Conservation (phyloP, 2,113 vertebrate genomes). For the Amblyornis subalaris region DNA sequence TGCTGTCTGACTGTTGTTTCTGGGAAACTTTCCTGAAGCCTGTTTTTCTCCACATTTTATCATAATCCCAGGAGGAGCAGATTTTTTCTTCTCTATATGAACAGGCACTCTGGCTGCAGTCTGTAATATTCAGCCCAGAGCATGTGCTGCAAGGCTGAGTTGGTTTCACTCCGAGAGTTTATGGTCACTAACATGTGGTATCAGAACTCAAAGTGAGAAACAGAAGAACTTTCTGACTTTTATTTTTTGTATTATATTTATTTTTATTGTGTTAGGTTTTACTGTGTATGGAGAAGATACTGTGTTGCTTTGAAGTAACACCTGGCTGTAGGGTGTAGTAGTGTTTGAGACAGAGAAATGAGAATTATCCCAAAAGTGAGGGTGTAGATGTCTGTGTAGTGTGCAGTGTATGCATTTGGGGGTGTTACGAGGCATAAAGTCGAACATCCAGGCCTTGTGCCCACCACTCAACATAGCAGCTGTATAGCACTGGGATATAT, state of each 20-base stretch:
- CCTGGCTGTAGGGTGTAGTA: not conserved
- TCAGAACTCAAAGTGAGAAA: not conserved
- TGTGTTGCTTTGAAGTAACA: not conserved
- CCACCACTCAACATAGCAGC: not conserved
- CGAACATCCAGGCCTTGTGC: not conserved
- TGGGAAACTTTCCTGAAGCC: conserved; percentile 39
- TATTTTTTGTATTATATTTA: not conserved
- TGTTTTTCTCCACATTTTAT: not conserved
- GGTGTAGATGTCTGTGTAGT: not conserved
- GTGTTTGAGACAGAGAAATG: not conserved
- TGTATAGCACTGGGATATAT: not conserved
- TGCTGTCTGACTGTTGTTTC: conserved; percentile 22
- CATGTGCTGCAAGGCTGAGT: not conserved
- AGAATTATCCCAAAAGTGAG: not conserved
- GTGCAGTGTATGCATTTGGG: not conserved
- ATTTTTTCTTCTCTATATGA: not conserved
- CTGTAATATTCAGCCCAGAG: not conserved
- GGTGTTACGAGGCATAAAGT: not conserved
- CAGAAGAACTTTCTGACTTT: not conserved
- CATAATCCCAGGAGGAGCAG: not conserved
- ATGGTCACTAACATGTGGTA: not conserved
- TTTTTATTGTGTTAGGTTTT: not conserved
- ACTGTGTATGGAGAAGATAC: not conserved
- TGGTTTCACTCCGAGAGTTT: not conserved
- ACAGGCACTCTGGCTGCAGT: not conserved